Base-by-base conservation (phyloP, 1,140 invertebrate genomes). In the Zeugodacus cucurbitae region DNA sequence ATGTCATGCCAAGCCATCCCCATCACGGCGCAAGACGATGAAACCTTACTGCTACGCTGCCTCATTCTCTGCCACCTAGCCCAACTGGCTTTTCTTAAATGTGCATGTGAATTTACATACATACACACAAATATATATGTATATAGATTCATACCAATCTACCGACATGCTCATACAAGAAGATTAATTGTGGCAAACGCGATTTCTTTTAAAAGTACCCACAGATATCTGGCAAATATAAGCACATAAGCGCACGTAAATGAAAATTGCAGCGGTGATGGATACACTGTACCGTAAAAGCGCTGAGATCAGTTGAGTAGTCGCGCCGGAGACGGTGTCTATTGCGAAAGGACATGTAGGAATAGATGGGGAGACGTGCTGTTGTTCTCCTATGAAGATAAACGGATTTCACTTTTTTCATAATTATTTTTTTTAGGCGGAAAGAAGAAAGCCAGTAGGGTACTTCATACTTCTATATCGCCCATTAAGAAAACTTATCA, bases 141-240 rank as follows among this genome's bases (percentile, higher is more conserved):
- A 11, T 11, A 14, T 74, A 74, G 20, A 3, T 37, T 8, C 17
- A 37, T 74, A 37, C 32, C 20, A 22, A 34, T 34, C 20, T 74
- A 34, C 41, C 74, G 41, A 48, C 74, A 82, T 48, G 44, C 91
- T 92, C 91, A 92, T 91, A 87, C 86, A 34, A 64, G 86, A 87
- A 87, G 86, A 87, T 87, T 87, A 87, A 87, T 87, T 87, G 86
- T 59, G 86, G 86, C 86, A 87, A 62, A 64, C 86, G 86, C 86
- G 86, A 58, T 87, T 64, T 64, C 86, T 87, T 87, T 41, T 41
- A 64, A 82, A 82, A 82, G 74, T 82, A 82, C 74, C 44, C 41
- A 82, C 41, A 82, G 74, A 82, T 82, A 82, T n/a, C 74, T 37
- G 17, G 41, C 37, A 70, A n/a, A 70, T 26, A 62, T 22, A 62